Conservation (phyloP, 2,888 invertebrate species). For the Hoplodrina ambigua region DNA sequence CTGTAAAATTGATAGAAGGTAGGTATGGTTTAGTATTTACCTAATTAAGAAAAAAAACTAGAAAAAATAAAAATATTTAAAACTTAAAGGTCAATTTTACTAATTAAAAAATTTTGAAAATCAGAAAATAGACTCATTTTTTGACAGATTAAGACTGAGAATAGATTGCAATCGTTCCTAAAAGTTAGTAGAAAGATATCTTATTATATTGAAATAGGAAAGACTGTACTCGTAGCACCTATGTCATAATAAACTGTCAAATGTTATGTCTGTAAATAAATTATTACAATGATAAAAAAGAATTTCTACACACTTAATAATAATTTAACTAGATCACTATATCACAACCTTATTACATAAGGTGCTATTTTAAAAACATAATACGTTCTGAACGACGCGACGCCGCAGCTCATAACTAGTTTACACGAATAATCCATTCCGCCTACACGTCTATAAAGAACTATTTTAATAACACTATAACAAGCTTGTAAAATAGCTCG, state of each 20-base stretch:
- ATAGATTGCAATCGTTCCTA: too few species aligned
- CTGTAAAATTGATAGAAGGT: conserved; percentile 8
- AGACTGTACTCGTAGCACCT: neutral
- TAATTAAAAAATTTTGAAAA: too few species aligned
- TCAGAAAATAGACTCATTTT: too few species aligned
- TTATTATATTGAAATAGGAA: neutral
- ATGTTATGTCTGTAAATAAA: conserved; percentile 1
- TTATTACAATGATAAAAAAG: neutral
- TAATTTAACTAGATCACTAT: conserved; percentile 31
- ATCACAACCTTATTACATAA: conserved; percentile 34
- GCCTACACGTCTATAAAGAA: conserved; percentile 73
- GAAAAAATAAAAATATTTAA: too few species aligned
- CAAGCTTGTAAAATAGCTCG: conserved; percentile 69
- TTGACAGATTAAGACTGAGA: too few species aligned
- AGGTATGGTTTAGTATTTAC: neutral
- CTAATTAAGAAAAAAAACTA: neutral
- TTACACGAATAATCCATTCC: conserved; percentile 66
- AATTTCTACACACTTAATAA: neutral
- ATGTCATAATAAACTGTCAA: neutral
- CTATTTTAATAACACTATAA: conserved; percentile 73
- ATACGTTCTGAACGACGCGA: conserved; percentile 59
- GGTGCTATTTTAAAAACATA: conserved; percentile 52
- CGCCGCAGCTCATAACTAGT: conserved; percentile 61
- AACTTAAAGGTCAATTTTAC: too few species aligned
- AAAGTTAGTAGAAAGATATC: neutral